These are phyloP conservation scores for Gouania willdenowi DNA, from an alignment of 2,797 vertebrate genomes.

Conservation along the genomic window DNA sequence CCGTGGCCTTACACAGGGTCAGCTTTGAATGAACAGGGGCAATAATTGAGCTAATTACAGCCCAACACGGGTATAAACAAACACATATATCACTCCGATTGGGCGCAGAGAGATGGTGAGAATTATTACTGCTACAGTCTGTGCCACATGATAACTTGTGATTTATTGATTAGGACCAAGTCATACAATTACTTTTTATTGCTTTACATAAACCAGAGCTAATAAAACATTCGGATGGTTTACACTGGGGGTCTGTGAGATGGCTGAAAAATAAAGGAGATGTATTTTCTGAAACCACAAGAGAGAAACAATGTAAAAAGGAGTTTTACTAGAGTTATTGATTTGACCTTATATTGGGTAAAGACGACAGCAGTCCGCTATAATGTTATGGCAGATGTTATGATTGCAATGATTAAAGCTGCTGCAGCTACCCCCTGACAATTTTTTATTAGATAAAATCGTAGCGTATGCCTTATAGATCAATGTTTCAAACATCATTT, in stretches of 20 bases:
- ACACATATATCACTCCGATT: conserved; percentile 28
- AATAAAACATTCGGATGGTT: conserved; percentile 60
- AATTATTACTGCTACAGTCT: conserved; percentile 17
- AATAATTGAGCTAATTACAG: conserved; percentile 59
- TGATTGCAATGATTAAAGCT: no score
- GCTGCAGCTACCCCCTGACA: no score
- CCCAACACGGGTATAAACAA: conserved; percentile 24
- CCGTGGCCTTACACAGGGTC: conserved; percentile 17
- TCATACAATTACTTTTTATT: conserved; percentile 71
- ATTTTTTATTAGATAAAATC: no score
- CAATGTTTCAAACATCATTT: no score
- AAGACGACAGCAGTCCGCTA: no score
- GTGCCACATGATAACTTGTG: conserved; percentile 40
- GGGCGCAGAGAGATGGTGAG: conserved; percentile 1
- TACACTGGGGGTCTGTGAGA: conserved; percentile 30
- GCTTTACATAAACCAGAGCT: conserved; percentile 52
- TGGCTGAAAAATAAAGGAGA: conserved; percentile 22
- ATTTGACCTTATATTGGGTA: no score
- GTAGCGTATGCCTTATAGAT: no score
- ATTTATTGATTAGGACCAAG: conserved; percentile 64
- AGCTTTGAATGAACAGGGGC: conserved; percentile 10
- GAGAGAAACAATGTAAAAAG: no score
- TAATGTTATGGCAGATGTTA: no score
- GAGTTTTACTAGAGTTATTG: no score
- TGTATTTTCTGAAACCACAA: not conserved